Percentiles rank a stretch among this genome's conserved stretches.
Conservation (phyloP, 2,888 invertebrate genomes). For the Sipunculus nudus region DNA sequence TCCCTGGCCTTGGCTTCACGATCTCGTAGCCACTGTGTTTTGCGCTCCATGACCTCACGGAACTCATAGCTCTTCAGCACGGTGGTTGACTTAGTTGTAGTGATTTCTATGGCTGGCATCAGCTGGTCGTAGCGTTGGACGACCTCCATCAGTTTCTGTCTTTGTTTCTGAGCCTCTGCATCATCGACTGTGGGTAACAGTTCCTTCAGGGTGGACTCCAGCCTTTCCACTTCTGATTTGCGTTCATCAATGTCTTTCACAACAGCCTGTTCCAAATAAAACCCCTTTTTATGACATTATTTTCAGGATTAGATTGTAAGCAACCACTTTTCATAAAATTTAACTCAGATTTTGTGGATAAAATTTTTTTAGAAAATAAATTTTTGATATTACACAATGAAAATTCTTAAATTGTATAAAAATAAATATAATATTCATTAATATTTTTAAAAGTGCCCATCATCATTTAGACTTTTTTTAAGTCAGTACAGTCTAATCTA, state of each 20-base stretch:
- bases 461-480: no score
- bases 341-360: no score
- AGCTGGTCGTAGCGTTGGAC: constrained; percentile 80
- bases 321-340: neutral
- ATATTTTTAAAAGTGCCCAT: no score
- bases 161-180: constrained; percentile 78
- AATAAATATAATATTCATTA: no score
- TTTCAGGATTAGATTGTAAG: neutral
- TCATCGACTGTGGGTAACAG: constrained; percentile 84
- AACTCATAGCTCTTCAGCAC: constrained; percentile 93
- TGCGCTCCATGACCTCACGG: constrained; percentile 86
- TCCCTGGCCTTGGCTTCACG: constrained; percentile 20
- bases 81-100: constrained; percentile 91
- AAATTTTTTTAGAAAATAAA: no score
- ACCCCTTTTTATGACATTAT: no score
- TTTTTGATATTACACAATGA: no score
- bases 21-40: constrained; percentile 72
- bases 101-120: constrained; percentile 90
- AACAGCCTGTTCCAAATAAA: constrained; percentile 83
- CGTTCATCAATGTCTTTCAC: constrained; percentile 90
- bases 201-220: constrained; percentile 89
- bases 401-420: no score
- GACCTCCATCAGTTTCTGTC: constrained; percentile 83
- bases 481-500: no score
- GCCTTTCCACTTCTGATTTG: constrained; percentile 94